phyloP scores from a whole-genome alignment of 2,888 invertebrate species.

The Allolobophora icterica region DNA sequence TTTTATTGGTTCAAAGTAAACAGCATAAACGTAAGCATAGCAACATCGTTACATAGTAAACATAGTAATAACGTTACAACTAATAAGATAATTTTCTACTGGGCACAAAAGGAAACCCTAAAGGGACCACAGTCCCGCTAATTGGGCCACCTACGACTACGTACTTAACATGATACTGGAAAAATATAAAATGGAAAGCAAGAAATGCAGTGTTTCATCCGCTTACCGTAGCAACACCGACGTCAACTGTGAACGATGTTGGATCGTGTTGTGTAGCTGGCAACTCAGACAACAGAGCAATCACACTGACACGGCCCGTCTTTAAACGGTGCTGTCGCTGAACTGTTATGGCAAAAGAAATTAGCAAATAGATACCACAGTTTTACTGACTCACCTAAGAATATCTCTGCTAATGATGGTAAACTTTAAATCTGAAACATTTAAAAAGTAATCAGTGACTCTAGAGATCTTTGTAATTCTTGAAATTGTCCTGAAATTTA shows the following conservation, averaged over 20 bases:
- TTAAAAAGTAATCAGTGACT: no score
- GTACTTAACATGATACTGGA: no score
- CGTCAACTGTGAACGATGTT: neutral
- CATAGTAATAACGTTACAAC: no score
- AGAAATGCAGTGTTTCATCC: neutral
- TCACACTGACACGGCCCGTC: neutral
- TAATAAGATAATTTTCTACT: no score
- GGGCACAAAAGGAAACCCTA: no score
- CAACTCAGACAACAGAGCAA: neutral
- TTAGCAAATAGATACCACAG: neutral
- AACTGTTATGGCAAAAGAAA: neutral
- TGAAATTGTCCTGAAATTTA: neutral
- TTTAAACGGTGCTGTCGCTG: constrained; percentile 18
- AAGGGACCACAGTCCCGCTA: no score
- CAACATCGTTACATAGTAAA: no score
- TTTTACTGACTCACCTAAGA: neutral
- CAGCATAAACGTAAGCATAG: no score
- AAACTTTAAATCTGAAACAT: neutral
- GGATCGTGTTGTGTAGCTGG: neutral
- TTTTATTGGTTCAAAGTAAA: no score
- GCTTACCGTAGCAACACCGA: neutral
- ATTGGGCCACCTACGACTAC: no score
- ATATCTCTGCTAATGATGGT: neutral
- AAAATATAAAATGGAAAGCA: neutral
- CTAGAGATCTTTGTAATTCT: neutral